A percentile compares a stretch with the other conserved stretches of the same genome.
These are phyloP conservation scores for Paradoxurus hermaphroditus DNA, from an alignment of 2,113 vertebrate species.

Conservation along the genomic window DNA sequence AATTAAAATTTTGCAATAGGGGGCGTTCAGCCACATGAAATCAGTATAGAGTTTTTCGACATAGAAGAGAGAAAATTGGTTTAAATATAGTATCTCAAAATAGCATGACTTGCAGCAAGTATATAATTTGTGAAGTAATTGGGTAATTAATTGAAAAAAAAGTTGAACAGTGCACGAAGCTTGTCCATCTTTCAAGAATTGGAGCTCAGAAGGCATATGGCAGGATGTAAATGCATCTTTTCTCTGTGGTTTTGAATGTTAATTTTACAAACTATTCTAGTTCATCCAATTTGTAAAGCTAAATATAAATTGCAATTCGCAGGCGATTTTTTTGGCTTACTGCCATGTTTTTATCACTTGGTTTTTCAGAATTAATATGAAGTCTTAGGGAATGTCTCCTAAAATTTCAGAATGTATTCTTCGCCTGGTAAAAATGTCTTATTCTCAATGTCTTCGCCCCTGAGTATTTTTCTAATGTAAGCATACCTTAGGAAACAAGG, in stretches of 20 bases:
- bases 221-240: conserved; percentile 41
- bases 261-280: conserved; percentile 57
- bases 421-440: neutral
- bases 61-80: conserved; percentile 27
- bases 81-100: conserved; percentile 55
- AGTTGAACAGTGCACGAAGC: conserved; percentile 27
- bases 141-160: conserved; percentile 67
- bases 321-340: neutral
- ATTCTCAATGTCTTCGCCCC: neutral
- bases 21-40: neutral
- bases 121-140: conserved; percentile 63
- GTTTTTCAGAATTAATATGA: conserved; percentile 21
- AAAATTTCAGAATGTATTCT: neutral
- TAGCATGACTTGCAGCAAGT: conserved; percentile 53
- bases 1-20: conserved; percentile 47
- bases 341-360: neutral
- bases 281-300: conserved; percentile 35
- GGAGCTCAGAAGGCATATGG: conserved; percentile 47
- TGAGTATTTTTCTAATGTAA: neutral
- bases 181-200: conserved; percentile 56
- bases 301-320: conserved; percentile 38
- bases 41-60: conserved; percentile 26
- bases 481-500: neutral
- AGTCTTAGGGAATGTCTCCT: neutral
- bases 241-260: conserved; percentile 45